Conservation (phyloP, 2,113 vertebrate species). For the Aptenodytes forsteri region DNA sequence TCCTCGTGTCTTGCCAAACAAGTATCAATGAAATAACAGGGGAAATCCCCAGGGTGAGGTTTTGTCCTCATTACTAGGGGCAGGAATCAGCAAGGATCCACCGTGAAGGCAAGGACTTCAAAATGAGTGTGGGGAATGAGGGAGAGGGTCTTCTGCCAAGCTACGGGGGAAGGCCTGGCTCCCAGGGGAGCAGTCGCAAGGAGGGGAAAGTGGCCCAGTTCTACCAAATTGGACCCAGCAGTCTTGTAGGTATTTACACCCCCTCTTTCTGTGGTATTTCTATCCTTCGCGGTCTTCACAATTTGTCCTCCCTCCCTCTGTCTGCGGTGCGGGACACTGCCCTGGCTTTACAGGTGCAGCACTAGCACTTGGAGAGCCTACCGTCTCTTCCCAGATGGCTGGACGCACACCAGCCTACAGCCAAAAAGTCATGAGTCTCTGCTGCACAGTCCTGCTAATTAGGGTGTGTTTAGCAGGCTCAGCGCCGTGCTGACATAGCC, state of each 20-base stretch:
- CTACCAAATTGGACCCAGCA: neutral
- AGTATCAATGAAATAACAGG: neutral
- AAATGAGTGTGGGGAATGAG: accelerated
- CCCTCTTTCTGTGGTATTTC: neutral
- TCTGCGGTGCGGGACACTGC: neutral
- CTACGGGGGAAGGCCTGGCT: neutral
- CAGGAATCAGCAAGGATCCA: neutral
- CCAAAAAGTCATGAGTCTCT: neutral
- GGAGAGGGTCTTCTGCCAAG: neutral
- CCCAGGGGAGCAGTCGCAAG: neutral
- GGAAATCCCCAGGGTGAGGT: neutral
- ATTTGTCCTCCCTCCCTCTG: neutral
- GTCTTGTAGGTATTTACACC: neutral
- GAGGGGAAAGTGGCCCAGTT: neutral
- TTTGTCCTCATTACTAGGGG: neutral
- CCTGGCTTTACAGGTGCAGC: neutral
- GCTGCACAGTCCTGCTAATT: neutral
- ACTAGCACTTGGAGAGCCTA: accelerated
- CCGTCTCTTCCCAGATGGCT: neutral
- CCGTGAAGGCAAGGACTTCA: neutral
- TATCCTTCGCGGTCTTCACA: accelerated
- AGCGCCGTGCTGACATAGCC: neutral
- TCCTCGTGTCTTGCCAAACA: neutral
- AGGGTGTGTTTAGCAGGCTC: neutral
- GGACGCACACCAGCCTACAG: accelerated